Evolutionary conservation across 2,113 vertebrate species (phyloP).

Genomic region (Noctilio leporinus): DNA sequence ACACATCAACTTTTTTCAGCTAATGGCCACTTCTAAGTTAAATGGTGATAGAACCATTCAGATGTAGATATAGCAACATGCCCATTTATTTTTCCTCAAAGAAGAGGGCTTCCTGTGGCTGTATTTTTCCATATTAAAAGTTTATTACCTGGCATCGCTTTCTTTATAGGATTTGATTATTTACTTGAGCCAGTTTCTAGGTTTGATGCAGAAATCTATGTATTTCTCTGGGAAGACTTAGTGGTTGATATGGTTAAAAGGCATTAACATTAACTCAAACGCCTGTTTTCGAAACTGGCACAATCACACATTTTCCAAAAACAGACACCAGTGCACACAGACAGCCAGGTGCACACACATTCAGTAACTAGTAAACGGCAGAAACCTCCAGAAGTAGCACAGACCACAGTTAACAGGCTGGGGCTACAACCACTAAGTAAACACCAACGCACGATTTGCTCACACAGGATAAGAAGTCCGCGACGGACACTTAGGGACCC

Average conservation of each 20-base stretch:
- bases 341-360: conserved; percentile 43
- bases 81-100: background rate
- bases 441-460: conserved; percentile 44
- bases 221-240: conserved; percentile 34
- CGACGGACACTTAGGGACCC: conserved; percentile 50
- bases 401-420: conserved; percentile 30
- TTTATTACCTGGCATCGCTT: conserved; percentile 52
- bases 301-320: conserved; percentile 55
- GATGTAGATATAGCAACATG: conserved; percentile 18
- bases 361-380: conserved; percentile 32
- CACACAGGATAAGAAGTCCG: conserved; percentile 40
- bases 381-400: conserved; percentile 59
- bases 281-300: conserved; percentile 58
- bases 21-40: conserved; percentile 10
- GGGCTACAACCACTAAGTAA: conserved; percentile 44
- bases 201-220: conserved; percentile 9
- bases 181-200: conserved; percentile 13
- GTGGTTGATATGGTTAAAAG: background rate
- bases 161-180: conserved; percentile 26
- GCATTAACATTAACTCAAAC: conserved; percentile 35
- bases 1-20: conserved; percentile 43
- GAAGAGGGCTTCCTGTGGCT: conserved; percentile 6
- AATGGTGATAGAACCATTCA: background rate
- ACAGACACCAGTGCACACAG: conserved; percentile 30
- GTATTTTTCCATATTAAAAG: conserved; percentile 38